A percentile compares a stretch with the other conserved stretches of the same genome.
phyloP scores from a whole-genome alignment of 35 echinoderm and acorn worm genomes.

The Strongylocentrotus purpuratus region DNA sequence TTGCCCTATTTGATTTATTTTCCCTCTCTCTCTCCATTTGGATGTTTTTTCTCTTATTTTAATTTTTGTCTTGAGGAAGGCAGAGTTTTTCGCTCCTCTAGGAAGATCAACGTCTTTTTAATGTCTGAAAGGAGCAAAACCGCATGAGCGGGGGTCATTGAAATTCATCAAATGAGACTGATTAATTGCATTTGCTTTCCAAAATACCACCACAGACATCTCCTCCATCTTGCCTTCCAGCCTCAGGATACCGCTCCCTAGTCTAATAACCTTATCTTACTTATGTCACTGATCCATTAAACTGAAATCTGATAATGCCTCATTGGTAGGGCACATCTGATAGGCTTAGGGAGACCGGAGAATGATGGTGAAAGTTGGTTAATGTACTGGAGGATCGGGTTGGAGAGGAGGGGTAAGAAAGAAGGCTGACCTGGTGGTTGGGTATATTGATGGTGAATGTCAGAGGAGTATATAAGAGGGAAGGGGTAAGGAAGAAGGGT shows the following conservation, averaged over 20 bases:
- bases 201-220: not conserved
- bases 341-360: no score
- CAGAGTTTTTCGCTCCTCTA: not conserved
- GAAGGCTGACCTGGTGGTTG: not conserved
- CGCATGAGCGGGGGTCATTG: not conserved
- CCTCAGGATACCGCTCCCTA: not conserved
- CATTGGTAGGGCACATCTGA: not conserved
- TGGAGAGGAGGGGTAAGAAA: not conserved
- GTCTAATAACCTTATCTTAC: not conserved
- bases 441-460: no score
- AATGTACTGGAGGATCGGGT: not conserved
- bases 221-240: not conserved
- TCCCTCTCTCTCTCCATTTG: no score
- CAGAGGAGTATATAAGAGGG: not conserved
- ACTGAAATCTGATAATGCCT: not conserved
- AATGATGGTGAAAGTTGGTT: not conserved
- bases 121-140: not conserved
- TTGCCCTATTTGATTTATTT: not conserved
- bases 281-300: constrained; percentile 13
- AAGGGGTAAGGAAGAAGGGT: not conserved
- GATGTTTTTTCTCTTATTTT: no score
- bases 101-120: not conserved
- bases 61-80: not conserved
- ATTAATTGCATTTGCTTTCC: constrained; percentile 14
- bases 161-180: constrained; percentile 7